phyloP scores from a whole-genome alignment of 2,113 vertebrate species.

The Hippocampus zosterae region DNA sequence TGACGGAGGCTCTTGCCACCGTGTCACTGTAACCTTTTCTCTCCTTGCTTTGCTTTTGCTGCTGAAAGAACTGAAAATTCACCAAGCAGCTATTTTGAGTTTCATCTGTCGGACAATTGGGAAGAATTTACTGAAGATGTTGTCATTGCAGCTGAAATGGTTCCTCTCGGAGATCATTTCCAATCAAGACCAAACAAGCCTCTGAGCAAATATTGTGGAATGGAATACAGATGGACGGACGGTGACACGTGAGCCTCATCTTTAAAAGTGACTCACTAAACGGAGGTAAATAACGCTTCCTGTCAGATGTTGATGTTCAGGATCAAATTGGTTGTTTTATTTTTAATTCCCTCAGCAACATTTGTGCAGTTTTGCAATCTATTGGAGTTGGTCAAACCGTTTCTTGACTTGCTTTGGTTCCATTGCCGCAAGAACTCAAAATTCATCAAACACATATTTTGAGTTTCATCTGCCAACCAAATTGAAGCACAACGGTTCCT shows the following conservation, averaged over 20 bases:
- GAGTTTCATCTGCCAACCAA: neutral
- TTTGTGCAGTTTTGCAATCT: too few relatives aligned
- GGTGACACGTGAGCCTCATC: neutral
- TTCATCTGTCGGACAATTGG: neutral
- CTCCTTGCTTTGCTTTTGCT: constrained; percentile 5
- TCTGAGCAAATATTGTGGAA: constrained; percentile 6
- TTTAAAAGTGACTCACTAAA: neutral
- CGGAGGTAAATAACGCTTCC: too few relatives aligned
- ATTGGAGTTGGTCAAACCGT: too few relatives aligned
- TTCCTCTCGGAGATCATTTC: neutral
- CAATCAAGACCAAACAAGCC: neutral
- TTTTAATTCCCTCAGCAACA: too few relatives aligned
- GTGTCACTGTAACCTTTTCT: constrained; percentile 2
- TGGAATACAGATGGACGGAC: constrained; percentile 20
- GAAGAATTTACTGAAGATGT: neutral
- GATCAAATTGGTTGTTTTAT: too few relatives aligned
- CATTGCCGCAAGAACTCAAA: neutral
- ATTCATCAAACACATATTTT: neutral
- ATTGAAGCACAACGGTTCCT: too few relatives aligned
- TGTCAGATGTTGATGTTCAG: too few relatives aligned
- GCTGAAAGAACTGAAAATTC: constrained; percentile 6
- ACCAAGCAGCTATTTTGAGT: neutral
- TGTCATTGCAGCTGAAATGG: neutral
- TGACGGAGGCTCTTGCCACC: neutral
- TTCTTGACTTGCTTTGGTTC: too few relatives aligned